These are phyloP conservation scores for Germaria angustata DNA, from an alignment of 2,888 invertebrate species.

Conservation along the genomic window DNA sequence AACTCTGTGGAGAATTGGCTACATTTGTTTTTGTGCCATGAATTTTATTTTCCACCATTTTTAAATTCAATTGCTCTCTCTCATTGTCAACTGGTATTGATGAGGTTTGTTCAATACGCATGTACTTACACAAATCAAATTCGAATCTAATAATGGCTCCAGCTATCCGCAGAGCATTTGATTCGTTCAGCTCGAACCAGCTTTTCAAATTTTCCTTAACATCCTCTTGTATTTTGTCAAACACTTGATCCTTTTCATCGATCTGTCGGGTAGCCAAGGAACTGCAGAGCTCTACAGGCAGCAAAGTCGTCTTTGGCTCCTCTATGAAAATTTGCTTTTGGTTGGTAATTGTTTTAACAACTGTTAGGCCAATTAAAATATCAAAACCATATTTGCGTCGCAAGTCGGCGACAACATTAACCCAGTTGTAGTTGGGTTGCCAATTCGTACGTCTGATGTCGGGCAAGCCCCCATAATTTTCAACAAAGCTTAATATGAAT, in stretches of 20 bases:
- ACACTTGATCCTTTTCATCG: slow-evolving; percentile 68
- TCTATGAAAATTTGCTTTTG: slow-evolving; percentile 72
- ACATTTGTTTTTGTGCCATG: slow-evolving; percentile 62
- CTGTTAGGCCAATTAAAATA: slow-evolving; percentile 74
- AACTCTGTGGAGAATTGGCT: slow-evolving; percentile 62
- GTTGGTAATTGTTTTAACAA: slow-evolving; percentile 72
- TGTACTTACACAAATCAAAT: slow-evolving; percentile 73
- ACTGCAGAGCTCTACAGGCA: slow-evolving; percentile 73
- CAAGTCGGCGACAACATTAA: slow-evolving; percentile 71
- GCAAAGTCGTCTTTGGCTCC: slow-evolving; percentile 73
- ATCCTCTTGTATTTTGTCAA: slow-evolving; percentile 70
- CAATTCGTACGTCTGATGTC: slow-evolving; percentile 71
- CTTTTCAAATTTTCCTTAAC: slow-evolving; percentile 72
- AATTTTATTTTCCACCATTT: slow-evolving; percentile 67
- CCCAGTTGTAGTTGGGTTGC: slow-evolving; percentile 73
- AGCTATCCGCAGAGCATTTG: slow-evolving; percentile 71
- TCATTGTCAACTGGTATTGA: slow-evolving; percentile 8
- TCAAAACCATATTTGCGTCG: slow-evolving; percentile 74
- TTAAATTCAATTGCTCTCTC: too few species aligned
- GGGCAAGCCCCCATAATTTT: slow-evolving; percentile 72
- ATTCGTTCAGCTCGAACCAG: slow-evolving; percentile 73
- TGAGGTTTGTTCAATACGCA: slow-evolving; percentile 69
- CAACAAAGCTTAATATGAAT: slow-evolving; percentile 71
- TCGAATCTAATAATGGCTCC: slow-evolving; percentile 75
- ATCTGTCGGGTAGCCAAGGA: slow-evolving; percentile 64